These are phyloP conservation scores for Calameuta pallipes DNA, from an alignment of 2,888 invertebrate genomes.

Conservation along the genomic window DNA sequence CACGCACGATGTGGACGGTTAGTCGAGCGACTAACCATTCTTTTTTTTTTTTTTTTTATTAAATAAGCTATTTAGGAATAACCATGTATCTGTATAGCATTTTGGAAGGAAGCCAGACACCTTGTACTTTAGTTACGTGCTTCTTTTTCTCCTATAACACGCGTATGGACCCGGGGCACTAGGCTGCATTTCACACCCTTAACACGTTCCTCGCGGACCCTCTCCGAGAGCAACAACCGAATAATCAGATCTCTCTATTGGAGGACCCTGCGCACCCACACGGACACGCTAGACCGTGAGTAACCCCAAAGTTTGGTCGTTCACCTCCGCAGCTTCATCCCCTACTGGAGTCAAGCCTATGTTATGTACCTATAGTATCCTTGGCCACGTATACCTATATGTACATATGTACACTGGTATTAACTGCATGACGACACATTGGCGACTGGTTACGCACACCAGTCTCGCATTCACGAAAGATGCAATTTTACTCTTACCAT, in stretches of 20 bases:
- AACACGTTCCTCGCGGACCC: neutral
- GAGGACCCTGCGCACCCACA: neutral
- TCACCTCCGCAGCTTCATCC: neutral
- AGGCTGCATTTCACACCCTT: too few relatives aligned
- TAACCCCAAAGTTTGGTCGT: constrained; percentile 3
- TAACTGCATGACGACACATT: neutral
- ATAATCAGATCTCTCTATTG: neutral
- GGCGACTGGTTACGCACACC: neutral
- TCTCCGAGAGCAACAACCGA: constrained; percentile 5
- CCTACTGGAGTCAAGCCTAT: neutral
- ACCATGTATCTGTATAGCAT: neutral
- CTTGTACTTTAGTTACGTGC: too few relatives aligned
- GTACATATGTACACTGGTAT: neutral
- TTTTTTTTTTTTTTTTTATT: neutral
- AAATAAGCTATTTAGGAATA: neutral
- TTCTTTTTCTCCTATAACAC: too few relatives aligned
- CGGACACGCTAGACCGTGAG: neutral
- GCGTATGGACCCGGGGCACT: too few relatives aligned
- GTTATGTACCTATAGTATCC: neutral
- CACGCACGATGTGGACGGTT: too few relatives aligned
- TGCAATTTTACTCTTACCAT: neutral
- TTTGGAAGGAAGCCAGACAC: neutral
- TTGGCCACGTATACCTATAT: neutral
- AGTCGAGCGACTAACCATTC: neutral
- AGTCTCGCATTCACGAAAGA: neutral